Evolutionary conservation across 2,113 vertebrate species (phyloP).

Genomic region (Mastomys coucha): DNA sequence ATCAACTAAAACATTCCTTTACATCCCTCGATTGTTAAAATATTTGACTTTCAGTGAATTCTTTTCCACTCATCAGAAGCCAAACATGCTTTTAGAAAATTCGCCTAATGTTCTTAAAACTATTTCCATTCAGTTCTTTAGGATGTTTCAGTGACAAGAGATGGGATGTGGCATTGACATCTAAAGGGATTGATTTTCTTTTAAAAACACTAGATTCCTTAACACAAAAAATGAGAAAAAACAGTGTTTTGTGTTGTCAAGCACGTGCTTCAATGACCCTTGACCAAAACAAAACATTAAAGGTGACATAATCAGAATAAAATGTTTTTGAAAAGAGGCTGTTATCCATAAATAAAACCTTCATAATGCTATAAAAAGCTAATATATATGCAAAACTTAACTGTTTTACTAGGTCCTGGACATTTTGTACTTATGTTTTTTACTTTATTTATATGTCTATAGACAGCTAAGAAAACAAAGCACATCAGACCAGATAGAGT

Average conservation of each 20-base stretch:
- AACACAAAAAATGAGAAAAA: background rate
- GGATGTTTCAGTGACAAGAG: background rate
- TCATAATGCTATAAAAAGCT: background rate
- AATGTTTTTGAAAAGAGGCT: slow-evolving; percentile 34
- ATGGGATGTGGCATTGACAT: background rate
- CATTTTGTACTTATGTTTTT: background rate
- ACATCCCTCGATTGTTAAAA: slow-evolving; percentile 58
- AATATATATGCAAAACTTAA: slow-evolving; percentile 2
- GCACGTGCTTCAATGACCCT: background rate
- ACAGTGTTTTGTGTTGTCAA: slow-evolving; percentile 42
- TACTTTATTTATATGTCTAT: background rate
- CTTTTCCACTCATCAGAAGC: slow-evolving; percentile 28
- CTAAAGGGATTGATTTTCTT: slow-evolving; percentile 55
- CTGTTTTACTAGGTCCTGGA: background rate
- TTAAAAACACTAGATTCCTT: slow-evolving; percentile 45
- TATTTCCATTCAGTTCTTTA: slow-evolving; percentile 39
- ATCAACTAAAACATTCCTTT: slow-evolving; percentile 55
- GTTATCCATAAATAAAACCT: slow-evolving; percentile 49
- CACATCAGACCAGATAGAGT: background rate
- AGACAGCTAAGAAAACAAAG: slow-evolving; percentile 15
- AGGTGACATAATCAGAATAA: slow-evolving; percentile 44
- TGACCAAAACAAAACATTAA: slow-evolving; percentile 37
- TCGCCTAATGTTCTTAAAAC: background rate
- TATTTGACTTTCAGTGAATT: slow-evolving; percentile 65
- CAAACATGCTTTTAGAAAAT: slow-evolving; percentile 16